phyloP scores from a whole-genome alignment of 1,140 invertebrate species.

The Lycorma delicatula region DNA sequence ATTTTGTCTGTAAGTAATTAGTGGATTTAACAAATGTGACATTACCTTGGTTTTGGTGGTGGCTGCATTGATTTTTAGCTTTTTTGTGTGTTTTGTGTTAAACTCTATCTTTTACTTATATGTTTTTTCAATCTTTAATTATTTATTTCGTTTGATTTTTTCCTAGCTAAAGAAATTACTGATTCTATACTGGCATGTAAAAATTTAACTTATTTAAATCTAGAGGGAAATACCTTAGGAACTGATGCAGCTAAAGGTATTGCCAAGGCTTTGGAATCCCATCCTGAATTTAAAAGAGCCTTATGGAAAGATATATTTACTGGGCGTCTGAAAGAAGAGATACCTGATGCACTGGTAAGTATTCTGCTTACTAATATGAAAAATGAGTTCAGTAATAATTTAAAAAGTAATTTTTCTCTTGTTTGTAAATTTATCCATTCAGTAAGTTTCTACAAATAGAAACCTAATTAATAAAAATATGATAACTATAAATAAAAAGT shows the following conservation, averaged over 20 bases:
- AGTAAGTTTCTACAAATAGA: too few species aligned
- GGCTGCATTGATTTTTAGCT: constrained; percentile 9
- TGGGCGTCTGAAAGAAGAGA: constrained; percentile 87
- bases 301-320: constrained; percentile 97
- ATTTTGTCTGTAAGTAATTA: too few species aligned
- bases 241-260: constrained; percentile 79
- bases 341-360: constrained; percentile 76
- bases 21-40: too few species aligned
- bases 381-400: too few species aligned
- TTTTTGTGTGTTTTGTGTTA: constrained; percentile 10
- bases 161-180: constrained; percentile 54
- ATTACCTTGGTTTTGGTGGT: too few species aligned
- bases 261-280: constrained; percentile 64
- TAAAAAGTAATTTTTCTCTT: too few species aligned
- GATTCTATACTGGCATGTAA: constrained; percentile 53
- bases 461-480: too few species aligned
- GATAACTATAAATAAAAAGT: too few species aligned
- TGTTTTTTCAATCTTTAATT: constrained; percentile 17
- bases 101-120: constrained; percentile 1
- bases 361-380: too few species aligned
- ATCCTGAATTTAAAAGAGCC: constrained; percentile 68
- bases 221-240: constrained; percentile 91
- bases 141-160: constrained; percentile 29
- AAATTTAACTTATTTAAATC: constrained; percentile 58
- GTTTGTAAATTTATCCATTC: too few species aligned